Base-by-base conservation (phyloP, 2,888 invertebrate species). In the Drepana falcataria region DNA sequence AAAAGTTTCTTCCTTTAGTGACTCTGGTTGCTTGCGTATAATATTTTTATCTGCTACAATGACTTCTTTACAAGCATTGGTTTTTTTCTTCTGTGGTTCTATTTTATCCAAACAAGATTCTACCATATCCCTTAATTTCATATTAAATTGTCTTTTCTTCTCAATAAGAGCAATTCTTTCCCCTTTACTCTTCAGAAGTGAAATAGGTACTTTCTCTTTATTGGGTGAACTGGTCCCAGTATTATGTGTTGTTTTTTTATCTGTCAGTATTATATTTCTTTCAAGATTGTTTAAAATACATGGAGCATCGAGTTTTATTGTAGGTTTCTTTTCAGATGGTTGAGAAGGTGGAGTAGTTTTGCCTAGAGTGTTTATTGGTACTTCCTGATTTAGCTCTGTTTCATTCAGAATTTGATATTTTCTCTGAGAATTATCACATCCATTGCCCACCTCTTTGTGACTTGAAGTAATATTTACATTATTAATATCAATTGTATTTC, bases 121-220 rank as follows among this genome's bases (percentile, higher is more conserved):
- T 59, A 89, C 72, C 4, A 87, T 79, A 63, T 89, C 87, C 65
- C 79, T 76, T 49, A 91, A 60, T 63, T 82, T 88, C 79, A 85
- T 87, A 64, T 90, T 90, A 61, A 87, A 89, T 57, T 82, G 79
- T 57, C 91, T 77, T 63, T 91, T 91, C 66, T 83, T 73, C 62
- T 81, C 73, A 55, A 90, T 90, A 44, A 76, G 83, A 49, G 87
- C 88, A 47, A 74, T 60, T 65, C 85, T 81, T 65, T 86, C 68
- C 53, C 87, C 69, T 65, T 75, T 82, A 54, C 57, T 68, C 65
- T 76, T 80, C n/a, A 65, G 53, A 48, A 62, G 40, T 9, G 59
- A 54, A 35, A 55, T 56, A 41, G 51, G 64, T 4, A 59, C 2
- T 40, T 6, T 47, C 40, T 49, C 48, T n/a, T 37, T 52, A n/a